Evolutionary conservation across 1,140 invertebrate species (phyloP).

Genomic region (Macrostomum lignano): DNA sequence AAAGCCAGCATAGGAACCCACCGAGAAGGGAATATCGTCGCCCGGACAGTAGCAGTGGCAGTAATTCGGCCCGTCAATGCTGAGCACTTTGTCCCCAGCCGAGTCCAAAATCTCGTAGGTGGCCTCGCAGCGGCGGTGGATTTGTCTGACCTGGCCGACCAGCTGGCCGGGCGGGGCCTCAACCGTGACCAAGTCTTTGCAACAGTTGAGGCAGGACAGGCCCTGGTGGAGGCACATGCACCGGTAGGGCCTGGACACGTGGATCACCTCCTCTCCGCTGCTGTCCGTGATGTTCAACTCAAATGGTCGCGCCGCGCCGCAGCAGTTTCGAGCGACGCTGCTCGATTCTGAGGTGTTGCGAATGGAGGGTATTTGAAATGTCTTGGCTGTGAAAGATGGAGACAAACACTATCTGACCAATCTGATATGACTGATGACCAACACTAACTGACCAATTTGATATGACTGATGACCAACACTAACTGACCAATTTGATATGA

Average conservation of each 20-base stretch:
- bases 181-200: conserved; percentile 6
- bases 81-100: not conserved
- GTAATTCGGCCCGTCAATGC: conserved; percentile 1
- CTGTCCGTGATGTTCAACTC: conserved; percentile 57
- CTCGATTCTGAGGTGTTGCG: too few species aligned
- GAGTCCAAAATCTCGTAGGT: not conserved
- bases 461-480: too few species aligned
- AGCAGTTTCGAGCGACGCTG: conserved; percentile 47
- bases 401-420: too few species aligned
- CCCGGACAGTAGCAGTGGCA: conserved; percentile 1
- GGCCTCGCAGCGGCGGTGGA: not conserved
- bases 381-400: too few species aligned
- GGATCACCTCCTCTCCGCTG: conserved; percentile 45
- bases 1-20: too few species aligned
- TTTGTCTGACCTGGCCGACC: conserved; percentile 8
- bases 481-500: too few species aligned
- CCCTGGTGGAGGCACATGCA: conserved; percentile 37
- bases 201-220: conserved; percentile 6
- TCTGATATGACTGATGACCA: too few species aligned
- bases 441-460: too few species aligned
- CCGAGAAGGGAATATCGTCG: conserved; percentile 1
- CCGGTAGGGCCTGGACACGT: conserved; percentile 40
- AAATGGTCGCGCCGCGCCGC: conserved; percentile 45
- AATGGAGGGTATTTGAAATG: too few species aligned
- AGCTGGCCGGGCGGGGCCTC: conserved; percentile 8